Evolutionary conservation across 2,113 vertebrate species (phyloP).

Genomic region (Todiramphus saurophagus): DNA sequence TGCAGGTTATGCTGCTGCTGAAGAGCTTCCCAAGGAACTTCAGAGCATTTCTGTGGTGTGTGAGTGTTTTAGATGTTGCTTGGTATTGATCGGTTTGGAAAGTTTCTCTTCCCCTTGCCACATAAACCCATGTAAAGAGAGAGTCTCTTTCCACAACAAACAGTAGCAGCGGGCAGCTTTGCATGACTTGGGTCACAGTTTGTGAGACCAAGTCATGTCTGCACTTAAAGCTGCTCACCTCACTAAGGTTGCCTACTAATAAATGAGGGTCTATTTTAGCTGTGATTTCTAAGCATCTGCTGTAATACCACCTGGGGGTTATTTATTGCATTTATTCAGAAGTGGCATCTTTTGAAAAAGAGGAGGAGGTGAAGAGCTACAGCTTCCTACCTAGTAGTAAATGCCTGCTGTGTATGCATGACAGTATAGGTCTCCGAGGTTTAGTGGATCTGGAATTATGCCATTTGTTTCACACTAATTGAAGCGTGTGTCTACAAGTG

Average conservation of each 20-base stretch:
- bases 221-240: not conserved
- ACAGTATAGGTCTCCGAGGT: slow-evolving; percentile 38
- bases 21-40: not conserved
- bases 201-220: not conserved
- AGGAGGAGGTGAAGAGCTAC: slow-evolving; percentile 5
- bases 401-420: not conserved
- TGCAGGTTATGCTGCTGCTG: not conserved
- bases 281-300: slow-evolving; percentile 4
- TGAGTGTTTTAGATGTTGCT: not conserved
- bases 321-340: slow-evolving; percentile 36
- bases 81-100: not conserved
- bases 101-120: not conserved
- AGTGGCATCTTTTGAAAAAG: slow-evolving; percentile 7
- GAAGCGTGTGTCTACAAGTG: slow-evolving; percentile 28
- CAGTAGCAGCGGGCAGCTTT: not conserved
- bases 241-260: not conserved
- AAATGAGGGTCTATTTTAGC: not conserved
- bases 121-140: not conserved
- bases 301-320: not conserved
- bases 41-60: not conserved
- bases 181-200: rapidly evolving
- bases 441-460: slow-evolving; percentile 42
- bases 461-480: slow-evolving; percentile 56
- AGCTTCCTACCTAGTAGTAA: slow-evolving; percentile 15
- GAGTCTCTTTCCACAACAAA: not conserved